Conservation (phyloP, 1,140 invertebrate species). For the Campoletis sonorensis region DNA sequence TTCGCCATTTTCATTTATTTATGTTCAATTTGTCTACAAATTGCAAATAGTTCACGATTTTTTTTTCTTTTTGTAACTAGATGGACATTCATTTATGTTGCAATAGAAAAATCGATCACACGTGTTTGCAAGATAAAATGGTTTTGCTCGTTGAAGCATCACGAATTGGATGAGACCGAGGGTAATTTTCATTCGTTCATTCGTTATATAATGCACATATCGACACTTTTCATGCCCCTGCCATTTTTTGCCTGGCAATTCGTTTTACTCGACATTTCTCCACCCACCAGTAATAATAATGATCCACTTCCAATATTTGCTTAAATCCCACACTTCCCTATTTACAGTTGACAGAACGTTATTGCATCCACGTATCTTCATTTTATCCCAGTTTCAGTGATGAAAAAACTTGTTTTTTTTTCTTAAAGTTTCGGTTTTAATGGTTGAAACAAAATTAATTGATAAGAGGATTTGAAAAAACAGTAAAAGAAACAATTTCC, state of each 20-base stretch:
- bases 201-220: not conserved
- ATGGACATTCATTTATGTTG: not conserved
- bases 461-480: too few relatives aligned
- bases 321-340: not conserved
- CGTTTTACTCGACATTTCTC: not conserved
- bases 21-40: not conserved
- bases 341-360: not conserved
- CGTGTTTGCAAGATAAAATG: conserved; percentile 31
- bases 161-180: conserved; percentile 24
- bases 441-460: too few relatives aligned
- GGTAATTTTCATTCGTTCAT: conserved; percentile 24
- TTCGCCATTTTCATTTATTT: not conserved
- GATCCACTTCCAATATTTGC: not conserved
- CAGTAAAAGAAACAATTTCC: too few relatives aligned
- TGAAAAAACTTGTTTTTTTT: too few relatives aligned
- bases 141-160: conserved; percentile 33
- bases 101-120: not conserved
- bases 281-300: not conserved
- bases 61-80: not conserved
- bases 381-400: not conserved
- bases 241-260: not conserved
- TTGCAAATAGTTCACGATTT: conserved; percentile 1
- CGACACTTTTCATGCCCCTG: conserved; percentile 4
- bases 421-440: too few relatives aligned
- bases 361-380: not conserved